Conservation (phyloP, 2,888 invertebrate genomes). For the Oeneis ivallda region DNA sequence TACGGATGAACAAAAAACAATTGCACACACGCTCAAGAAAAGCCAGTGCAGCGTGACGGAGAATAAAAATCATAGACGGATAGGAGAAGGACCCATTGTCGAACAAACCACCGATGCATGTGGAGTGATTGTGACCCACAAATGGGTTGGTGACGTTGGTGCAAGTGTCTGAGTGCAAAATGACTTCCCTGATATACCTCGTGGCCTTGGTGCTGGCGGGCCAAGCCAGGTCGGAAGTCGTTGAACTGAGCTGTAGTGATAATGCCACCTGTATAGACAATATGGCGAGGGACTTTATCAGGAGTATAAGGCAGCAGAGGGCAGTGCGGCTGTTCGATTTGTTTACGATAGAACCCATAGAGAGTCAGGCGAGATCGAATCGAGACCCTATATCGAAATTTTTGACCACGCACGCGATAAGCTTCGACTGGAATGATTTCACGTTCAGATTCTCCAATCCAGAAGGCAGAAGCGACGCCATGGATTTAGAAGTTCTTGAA, state of each 20-base stretch:
- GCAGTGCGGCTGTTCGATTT: conserved; percentile 78
- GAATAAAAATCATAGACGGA: conserved; percentile 76
- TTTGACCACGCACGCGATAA: conserved; percentile 77
- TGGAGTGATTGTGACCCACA: conserved; percentile 73
- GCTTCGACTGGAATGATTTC: conserved; percentile 78
- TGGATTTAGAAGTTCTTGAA: conserved; percentile 74
- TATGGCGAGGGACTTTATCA: conserved; percentile 74
- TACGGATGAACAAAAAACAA: conserved; percentile 55
- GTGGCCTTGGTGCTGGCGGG: conserved; percentile 63
- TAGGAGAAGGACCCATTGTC: conserved; percentile 69
- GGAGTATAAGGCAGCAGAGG: conserved; percentile 76
- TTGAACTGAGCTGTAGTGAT: conserved; percentile 80
- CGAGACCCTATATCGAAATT: conserved; percentile 67
- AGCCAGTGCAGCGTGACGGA: conserved; percentile 70
- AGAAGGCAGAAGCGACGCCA: conserved; percentile 68
- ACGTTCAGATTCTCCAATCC: conserved; percentile 77
- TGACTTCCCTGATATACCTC: conserved; percentile 68
- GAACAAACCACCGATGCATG: conserved; percentile 67
- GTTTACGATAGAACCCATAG: conserved; percentile 80
- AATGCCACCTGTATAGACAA: conserved; percentile 83
- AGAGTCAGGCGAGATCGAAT: conserved; percentile 61
- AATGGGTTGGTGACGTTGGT: conserved; percentile 74
- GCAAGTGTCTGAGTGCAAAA: conserved; percentile 53
- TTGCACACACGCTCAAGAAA: conserved; percentile 56
- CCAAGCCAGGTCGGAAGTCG: conserved; percentile 55